Evolutionary conservation across 2,113 vertebrate species (phyloP).

Genomic region (Osmerus eperlanus): DNA sequence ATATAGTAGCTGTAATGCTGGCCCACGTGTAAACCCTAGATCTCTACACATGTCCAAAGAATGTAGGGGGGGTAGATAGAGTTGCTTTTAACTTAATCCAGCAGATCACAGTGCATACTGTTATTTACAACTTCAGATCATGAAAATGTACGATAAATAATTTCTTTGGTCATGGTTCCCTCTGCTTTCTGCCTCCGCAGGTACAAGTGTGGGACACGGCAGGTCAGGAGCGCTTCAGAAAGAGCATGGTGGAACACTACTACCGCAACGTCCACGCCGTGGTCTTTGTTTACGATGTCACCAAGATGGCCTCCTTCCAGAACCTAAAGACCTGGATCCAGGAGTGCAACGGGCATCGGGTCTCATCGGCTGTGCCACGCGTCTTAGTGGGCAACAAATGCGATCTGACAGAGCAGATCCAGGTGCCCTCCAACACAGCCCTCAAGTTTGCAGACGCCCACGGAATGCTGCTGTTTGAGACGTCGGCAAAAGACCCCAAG

Average conservation of each 20-base stretch:
- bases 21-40: too few relatives aligned
- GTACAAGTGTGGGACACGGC: constrained; percentile 98
- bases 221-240: constrained; percentile 93
- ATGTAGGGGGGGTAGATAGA: too few relatives aligned
- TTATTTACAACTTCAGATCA: too few relatives aligned
- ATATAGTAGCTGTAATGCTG: too few relatives aligned
- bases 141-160: background rate
- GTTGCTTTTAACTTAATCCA: too few relatives aligned
- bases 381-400: constrained; percentile 98
- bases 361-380: constrained; percentile 86
- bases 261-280: constrained; percentile 95
- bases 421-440: constrained; percentile 89
- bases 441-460: constrained; percentile 93
- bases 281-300: constrained; percentile 95
- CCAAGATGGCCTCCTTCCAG: constrained; percentile 93
- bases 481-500: constrained; percentile 94
- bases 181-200: constrained; percentile 55
- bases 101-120: too few relatives aligned
- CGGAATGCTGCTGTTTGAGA: constrained; percentile 98
- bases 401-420: constrained; percentile 91
- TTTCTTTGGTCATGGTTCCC: background rate
- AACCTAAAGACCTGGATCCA: constrained; percentile 96
- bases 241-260: constrained; percentile 97
- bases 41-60: too few relatives aligned
- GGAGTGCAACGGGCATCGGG: constrained; percentile 92